Evolutionary conservation across 2,888 invertebrate species (phyloP).

Genomic region (Conchocele bisecta): DNA sequence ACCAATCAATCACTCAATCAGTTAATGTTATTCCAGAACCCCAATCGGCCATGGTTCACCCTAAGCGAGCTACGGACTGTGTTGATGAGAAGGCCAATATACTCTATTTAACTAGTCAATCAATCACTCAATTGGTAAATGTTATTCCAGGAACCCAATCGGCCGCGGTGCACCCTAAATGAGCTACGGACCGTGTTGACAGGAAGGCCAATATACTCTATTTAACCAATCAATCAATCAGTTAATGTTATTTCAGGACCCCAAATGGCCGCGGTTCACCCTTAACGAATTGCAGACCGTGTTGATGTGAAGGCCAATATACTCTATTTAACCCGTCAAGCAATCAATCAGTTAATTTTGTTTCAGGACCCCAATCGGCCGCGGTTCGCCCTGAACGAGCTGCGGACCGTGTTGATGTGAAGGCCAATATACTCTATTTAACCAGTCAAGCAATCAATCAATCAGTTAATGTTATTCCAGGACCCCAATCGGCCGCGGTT

Average conservation of each 20-base stretch:
- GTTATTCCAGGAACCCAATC: no score
- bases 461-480: slow-evolving; percentile 44
- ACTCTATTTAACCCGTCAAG: not conserved
- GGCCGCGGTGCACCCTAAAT: no score
- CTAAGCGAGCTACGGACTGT: not conserved
- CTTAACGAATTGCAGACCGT: no score
- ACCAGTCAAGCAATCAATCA: not conserved
- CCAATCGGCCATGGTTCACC: not conserved
- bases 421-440: not conserved
- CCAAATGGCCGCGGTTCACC: not conserved
- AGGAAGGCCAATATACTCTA: no score
- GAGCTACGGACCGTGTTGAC: no score
- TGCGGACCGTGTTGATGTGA: not conserved
- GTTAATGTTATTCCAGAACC: not conserved
- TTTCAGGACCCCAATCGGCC: not conserved
- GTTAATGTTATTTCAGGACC: no score
- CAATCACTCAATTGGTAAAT: not conserved
- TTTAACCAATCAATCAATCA: no score
- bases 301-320: not conserved
- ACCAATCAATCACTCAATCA: not conserved
- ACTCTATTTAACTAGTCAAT: not conserved
- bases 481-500: slow-evolving; percentile 89
- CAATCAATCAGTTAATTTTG: not conserved
- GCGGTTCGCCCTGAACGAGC: not conserved
- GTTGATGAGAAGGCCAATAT: not conserved